Conservation (phyloP, 2,888 invertebrate genomes). For the Sarcophaga subvicina region DNA sequence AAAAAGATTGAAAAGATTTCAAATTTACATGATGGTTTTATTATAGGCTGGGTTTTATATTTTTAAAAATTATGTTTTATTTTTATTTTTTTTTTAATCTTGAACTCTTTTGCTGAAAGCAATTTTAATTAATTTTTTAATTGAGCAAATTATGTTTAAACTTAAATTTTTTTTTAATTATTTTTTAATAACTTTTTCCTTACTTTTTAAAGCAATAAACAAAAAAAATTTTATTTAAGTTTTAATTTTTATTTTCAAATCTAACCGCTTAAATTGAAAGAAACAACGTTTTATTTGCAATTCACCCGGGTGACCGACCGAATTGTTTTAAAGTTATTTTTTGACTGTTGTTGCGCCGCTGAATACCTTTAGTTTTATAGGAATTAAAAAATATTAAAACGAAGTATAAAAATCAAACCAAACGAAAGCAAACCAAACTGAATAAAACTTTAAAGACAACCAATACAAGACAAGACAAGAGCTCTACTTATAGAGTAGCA, state of each 20-base stretch:
- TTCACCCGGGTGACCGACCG: conserved; percentile 51
- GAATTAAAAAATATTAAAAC: conserved; percentile 44
- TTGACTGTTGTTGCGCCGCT: conserved; percentile 60
- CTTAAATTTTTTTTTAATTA: conserved; percentile 3
- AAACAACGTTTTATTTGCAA: background rate
- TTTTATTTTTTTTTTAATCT: background rate
- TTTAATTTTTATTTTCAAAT: conserved; percentile 1
- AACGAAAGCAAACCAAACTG: conserved; percentile 36
- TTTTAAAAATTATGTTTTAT: background rate
- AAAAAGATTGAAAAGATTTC: too few species aligned
- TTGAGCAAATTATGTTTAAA: background rate
- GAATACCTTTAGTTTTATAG: conserved; percentile 66
- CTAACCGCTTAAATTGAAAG: conserved; percentile 19
- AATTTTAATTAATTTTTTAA: background rate
- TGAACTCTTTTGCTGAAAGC: background rate
- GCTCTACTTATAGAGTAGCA: conserved; percentile 1
- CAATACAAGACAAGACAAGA: background rate
- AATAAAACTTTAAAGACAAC: conserved; percentile 31
- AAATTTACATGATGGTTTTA: background rate
- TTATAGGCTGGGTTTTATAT: background rate
- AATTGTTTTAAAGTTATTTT: conserved; percentile 60
- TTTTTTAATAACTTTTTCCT: conserved; percentile 36
- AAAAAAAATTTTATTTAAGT: background rate
- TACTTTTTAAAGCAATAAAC: conserved; percentile 28
- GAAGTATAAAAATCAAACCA: background rate